phyloP scores from a whole-genome alignment of 1,140 invertebrate genomes.

The Drosophila melanogaster region DNA sequence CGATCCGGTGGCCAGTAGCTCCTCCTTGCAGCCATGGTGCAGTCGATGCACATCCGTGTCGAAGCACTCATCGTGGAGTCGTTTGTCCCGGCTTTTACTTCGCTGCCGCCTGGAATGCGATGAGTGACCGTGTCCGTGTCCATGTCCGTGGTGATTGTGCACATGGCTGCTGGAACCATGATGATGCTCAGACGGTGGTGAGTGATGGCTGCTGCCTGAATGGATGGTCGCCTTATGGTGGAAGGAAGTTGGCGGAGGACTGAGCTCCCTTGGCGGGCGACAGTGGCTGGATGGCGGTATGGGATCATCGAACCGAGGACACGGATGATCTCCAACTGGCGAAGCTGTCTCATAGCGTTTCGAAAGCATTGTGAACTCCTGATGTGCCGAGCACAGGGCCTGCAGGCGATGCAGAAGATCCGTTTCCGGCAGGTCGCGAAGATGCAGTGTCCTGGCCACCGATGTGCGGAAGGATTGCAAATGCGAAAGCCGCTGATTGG shows the following conservation, averaged over 20 bases:
- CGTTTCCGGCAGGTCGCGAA: constrained; percentile 79
- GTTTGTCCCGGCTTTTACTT: constrained; percentile 73
- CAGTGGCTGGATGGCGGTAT: constrained; percentile 74
- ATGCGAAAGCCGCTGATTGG: constrained; percentile 90
- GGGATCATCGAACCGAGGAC: constrained; percentile 78
- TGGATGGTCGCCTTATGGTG: constrained; percentile 27
- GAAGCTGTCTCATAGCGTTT: constrained; percentile 86
- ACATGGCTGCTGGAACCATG: constrained; percentile 24
- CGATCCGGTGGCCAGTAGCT: constrained; percentile 57
- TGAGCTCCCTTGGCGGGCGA: constrained; percentile 68
- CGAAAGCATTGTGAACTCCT: constrained; percentile 88
- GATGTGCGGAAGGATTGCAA: constrained; percentile 89
- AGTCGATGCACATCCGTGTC: constrained; percentile 77
- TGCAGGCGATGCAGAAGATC: constrained; percentile 82
- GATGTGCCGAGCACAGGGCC: constrained; percentile 86
- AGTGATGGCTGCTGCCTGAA: constrained; percentile 7
- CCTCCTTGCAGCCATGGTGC: constrained; percentile 74
- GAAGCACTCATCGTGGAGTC: constrained; percentile 75
- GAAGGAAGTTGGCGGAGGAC: constrained; percentile 24
- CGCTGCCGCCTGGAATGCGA: constrained; percentile 60
- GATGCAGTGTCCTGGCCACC: constrained; percentile 87
- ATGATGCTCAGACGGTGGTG: constrained; percentile 29
- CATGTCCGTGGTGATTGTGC: constrained; percentile 31
- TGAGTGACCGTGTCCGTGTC: constrained; percentile 35
- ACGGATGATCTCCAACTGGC: constrained; percentile 80